Percentiles rank a stretch among this genome's conserved stretches.
These are phyloP conservation scores for Caenorhabditis doughertyi DNA, from an alignment of 2,888 invertebrate genomes.

Conservation along the genomic window DNA sequence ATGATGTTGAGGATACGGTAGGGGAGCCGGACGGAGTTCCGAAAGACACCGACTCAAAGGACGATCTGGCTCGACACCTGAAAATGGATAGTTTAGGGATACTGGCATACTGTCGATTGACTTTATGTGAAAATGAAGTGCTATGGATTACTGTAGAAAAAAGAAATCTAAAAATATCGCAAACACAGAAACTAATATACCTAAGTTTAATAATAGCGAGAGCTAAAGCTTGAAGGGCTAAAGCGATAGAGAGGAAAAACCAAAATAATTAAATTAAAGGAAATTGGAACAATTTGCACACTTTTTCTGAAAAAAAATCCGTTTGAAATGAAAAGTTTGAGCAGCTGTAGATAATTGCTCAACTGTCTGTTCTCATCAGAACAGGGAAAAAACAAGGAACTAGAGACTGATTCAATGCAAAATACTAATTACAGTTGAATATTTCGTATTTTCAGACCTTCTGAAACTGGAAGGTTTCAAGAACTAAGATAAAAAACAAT, in stretches of 20 bases:
- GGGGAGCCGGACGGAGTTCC: slow-evolving; percentile 53
- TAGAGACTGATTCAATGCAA: no score
- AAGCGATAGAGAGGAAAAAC: not conserved
- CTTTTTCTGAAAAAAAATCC: not conserved
- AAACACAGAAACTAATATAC: no score
- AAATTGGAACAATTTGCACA: not conserved
- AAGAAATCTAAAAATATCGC: no score
- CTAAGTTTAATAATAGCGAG: no score
- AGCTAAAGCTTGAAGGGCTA: no score
- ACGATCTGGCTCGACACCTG: slow-evolving; percentile 50
- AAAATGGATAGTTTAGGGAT: not conserved
- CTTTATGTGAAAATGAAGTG: no score
- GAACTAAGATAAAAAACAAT: no score
- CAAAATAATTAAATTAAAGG: not conserved
- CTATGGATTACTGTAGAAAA: not conserved
- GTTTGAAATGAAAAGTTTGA: not conserved
- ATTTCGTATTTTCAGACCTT: no score
- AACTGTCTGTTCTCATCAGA: not conserved
- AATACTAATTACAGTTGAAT: no score
- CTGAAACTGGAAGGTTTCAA: no score
- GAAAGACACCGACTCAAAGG: slow-evolving; percentile 66
- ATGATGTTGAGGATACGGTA: slow-evolving; percentile 24
- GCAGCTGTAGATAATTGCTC: not conserved
- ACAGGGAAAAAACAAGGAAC: no score
- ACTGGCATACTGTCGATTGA: no score